These are phyloP conservation scores for Aldabrachelys gigantea DNA, from an alignment of 2,113 vertebrate species.

Conservation along the genomic window DNA sequence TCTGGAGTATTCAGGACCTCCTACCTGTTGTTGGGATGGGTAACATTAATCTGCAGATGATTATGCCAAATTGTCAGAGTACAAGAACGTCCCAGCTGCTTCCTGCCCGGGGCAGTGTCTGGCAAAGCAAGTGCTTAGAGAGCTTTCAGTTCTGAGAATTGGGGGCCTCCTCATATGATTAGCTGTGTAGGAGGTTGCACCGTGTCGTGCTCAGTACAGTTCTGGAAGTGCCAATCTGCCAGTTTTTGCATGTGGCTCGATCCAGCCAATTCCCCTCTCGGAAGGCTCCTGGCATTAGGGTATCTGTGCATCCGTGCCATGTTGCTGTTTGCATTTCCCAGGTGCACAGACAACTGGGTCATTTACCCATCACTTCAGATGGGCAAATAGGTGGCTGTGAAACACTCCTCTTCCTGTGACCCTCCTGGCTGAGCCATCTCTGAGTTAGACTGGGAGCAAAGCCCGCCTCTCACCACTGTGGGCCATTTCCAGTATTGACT, in stretches of 20 bases:
- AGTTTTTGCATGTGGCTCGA: not conserved
- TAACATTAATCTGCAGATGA: too few relatives aligned
- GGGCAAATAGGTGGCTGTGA: not conserved
- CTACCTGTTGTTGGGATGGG: not conserved
- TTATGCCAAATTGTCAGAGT: not conserved
- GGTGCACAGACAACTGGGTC: too few relatives aligned
- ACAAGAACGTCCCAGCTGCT: not conserved
- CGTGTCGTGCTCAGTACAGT: not conserved
- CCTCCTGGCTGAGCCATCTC: not conserved
- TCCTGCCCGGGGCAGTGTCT: not conserved
- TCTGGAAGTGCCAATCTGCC: not conserved
- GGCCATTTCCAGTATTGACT: not conserved
- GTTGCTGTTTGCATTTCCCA: not conserved
- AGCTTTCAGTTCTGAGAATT: not conserved
- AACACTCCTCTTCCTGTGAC: not conserved
- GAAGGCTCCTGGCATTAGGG: not conserved
- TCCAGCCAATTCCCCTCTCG: not conserved
- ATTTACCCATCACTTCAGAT: too few relatives aligned
- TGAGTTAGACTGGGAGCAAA: not conserved
- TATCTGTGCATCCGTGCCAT: not conserved
- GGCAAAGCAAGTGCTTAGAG: not conserved
- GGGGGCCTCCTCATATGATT: not conserved
- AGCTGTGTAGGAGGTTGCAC: not conserved
- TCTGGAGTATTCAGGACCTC: not conserved
- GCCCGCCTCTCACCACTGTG: too few relatives aligned